A percentile compares a stretch with the other conserved stretches of the same genome.
These are phyloP conservation scores for Heteropelma amictum DNA, from an alignment of 2,888 invertebrate genomes.

Conservation along the genomic window DNA sequence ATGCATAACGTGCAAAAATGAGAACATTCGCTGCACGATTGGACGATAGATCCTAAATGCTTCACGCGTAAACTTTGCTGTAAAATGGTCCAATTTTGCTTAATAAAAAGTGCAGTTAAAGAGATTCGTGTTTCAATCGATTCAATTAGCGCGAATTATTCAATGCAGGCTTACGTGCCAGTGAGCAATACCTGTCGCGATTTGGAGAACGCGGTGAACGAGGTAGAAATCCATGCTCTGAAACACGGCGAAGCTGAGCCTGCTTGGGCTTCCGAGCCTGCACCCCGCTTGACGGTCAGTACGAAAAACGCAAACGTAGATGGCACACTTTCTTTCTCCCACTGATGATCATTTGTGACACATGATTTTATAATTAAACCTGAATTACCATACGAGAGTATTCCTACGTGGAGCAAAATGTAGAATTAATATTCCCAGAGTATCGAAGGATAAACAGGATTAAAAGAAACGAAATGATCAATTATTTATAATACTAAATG, in stretches of 20 bases:
- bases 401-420: too few relatives aligned
- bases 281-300: conserved; percentile 58
- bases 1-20: neutral
- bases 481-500: too few relatives aligned
- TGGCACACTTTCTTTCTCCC: too few relatives aligned
- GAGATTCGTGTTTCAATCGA: neutral
- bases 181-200: conserved; percentile 76
- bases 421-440: too few relatives aligned
- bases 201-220: conserved; percentile 70
- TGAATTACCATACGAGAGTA: too few relatives aligned
- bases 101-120: neutral
- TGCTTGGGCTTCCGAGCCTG: conserved; percentile 56
- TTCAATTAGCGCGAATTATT: conserved; percentile 7
- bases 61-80: too few relatives aligned
- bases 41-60: too few relatives aligned
- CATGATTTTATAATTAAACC: too few relatives aligned
- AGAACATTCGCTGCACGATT: neutral
- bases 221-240: conserved; percentile 59
- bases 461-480: too few relatives aligned
- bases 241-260: conserved; percentile 56
- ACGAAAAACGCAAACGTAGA: neutral
- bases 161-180: conserved; percentile 73
- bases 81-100: neutral
- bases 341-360: neutral
- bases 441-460: too few relatives aligned